phyloP scores from a whole-genome alignment of 2,797 vertebrate species.

The Hydrocynus forskahlii region DNA sequence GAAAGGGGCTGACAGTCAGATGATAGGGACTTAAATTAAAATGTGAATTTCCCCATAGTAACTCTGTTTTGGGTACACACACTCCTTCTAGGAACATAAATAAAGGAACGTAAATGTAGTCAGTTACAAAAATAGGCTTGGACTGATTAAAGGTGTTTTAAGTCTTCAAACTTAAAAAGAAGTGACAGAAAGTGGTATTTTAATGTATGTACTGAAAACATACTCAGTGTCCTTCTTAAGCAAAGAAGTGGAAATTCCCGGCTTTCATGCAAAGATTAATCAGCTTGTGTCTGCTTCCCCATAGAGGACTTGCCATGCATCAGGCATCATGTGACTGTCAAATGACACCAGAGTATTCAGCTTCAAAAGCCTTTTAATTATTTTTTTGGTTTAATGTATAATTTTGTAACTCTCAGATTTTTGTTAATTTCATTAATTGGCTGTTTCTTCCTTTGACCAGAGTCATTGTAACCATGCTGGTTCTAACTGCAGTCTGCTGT shows the following conservation, averaged over 20 bases:
- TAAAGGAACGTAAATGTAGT: too few relatives aligned
- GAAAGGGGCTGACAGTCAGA: neutral
- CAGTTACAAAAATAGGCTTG: too few relatives aligned
- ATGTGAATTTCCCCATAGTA: too few relatives aligned
- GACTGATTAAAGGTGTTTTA: neutral
- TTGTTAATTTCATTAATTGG: neutral
- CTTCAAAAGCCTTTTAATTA: neutral
- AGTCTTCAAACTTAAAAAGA: neutral
- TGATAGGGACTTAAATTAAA: neutral
- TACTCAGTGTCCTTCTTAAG: neutral
- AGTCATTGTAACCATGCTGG: conserved; percentile 96
- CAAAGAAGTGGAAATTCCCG: conserved; percentile 18
- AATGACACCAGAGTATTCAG: neutral
- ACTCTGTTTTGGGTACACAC: too few relatives aligned
- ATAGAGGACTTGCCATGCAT: neutral
- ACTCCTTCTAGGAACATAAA: too few relatives aligned
- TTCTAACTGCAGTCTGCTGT: conserved; percentile 94
- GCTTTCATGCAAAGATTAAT: conserved; percentile 10
- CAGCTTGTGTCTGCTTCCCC: conserved; percentile 16
- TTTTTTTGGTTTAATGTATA: neutral
- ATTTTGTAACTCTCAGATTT: neutral
- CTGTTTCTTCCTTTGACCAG: conserved; percentile 68
- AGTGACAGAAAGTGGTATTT: neutral
- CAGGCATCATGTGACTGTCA: conserved; percentile 22
- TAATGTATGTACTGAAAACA: neutral